These are phyloP conservation scores for Catamblyrhynchus diadema DNA, from an alignment of 2,797 vertebrate species.

Conservation along the genomic window DNA sequence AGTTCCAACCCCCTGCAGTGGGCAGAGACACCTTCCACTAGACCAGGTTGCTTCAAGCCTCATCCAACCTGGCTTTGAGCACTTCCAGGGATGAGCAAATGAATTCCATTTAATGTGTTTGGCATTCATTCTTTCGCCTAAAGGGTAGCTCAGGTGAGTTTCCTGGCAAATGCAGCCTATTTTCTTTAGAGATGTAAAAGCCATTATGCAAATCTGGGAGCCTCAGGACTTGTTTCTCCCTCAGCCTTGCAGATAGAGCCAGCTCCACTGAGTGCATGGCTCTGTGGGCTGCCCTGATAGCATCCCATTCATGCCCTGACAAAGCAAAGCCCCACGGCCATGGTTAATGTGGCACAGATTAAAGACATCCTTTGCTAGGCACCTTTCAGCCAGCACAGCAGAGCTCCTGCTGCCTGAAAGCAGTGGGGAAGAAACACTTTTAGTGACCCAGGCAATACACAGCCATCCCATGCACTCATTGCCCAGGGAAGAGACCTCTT, in stretches of 20 bases:
- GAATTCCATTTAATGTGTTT: not conserved
- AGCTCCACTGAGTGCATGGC: not conserved
- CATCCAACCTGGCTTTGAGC: not conserved
- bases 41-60: not conserved
- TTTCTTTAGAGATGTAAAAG: not conserved
- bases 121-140: not conserved
- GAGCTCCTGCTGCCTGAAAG: not conserved
- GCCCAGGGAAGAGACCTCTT: not conserved
- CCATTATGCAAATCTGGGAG: not conserved
- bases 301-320: not conserved
- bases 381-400: not conserved
- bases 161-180: not conserved
- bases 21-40: not conserved
- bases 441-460: not conserved
- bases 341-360: not conserved
- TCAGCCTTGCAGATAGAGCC: not conserved
- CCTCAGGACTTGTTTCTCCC: not conserved
- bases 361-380: not conserved
- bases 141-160: not conserved
- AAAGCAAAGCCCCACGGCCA: not conserved
- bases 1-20: fast-evolving
- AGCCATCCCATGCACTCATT: not conserved
- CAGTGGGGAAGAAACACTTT: not conserved
- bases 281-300: not conserved
- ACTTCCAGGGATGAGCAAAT: not conserved